Evolutionary conservation across 2,113 vertebrate genomes (phyloP), one percentile per base, ranked within the genome.

Genomic region (Gobio gobio): DNA sequence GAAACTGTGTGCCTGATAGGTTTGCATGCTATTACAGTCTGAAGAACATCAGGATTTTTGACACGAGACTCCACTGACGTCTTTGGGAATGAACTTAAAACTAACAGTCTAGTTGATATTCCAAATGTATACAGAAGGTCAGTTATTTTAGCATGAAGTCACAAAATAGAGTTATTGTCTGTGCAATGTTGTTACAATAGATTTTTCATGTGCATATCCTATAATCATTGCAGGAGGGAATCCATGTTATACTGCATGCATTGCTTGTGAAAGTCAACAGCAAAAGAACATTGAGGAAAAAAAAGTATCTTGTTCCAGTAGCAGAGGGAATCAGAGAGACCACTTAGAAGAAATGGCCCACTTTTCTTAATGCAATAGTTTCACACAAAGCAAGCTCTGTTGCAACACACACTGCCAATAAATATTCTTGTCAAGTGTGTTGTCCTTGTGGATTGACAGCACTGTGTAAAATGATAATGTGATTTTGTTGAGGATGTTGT

Each of bases 381-480:
- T 79, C 63, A 22, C 26, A 26, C 40, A 82, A 80, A 64, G 14
- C 59, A 45, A 64, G 40, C 8, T 45, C 36, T 22, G 5, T 47
- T 12, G 63, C 45, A 68, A 54, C 63, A 82, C 24, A 45, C 8
- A 10, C 79, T 36, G 26, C 26, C 45, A 36, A 82, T 66, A 82
- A 68, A 51, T 68, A 68, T 68, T 82, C 45, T 14, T 13, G 63
- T 82, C 45, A 68, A 82, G 79, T 36, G 79, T 80, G 43, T 43
- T 68, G 24, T 82, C 79, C 26, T 82, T 66, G 79, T 68, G 63
- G 43, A 68, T 49, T 82, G 79, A 82, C 79, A 36, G 63, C 79
- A 54, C 18, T 47, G 26, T 66, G 79, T 64, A 68, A 82, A 68
- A 82, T 68, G 18, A 68, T 68, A 54, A 56, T 77, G 26, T 82